Base-by-base conservation (phyloP, 2,888 invertebrate species). In the Drosophila crucigera region DNA sequence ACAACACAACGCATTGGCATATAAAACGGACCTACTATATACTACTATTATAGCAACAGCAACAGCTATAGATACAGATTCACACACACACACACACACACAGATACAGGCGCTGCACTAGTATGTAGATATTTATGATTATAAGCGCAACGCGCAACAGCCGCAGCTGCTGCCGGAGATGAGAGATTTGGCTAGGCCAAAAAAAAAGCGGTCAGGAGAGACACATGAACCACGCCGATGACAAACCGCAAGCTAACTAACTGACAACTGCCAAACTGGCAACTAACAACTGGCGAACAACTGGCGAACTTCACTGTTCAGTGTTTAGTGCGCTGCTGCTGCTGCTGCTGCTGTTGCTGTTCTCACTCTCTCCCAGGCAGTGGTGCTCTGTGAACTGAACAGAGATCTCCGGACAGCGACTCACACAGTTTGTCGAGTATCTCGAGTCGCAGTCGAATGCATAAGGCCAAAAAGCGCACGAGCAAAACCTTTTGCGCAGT, bases 401-500 rank as follows among this genome's bases (percentile, higher is more conserved):
- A 47, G 65, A 49, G 73, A 78, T 62, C 56, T 62, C 50, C 37
- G 60, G 64, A 25, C 59, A 49, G 25, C 54, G 55, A 37, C 28
- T 47, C 59, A 43, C 22, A 43, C 43, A 22, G 43, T 43, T 43
- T 43, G 43, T 43, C 43, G 43, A 43, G 43, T 43, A 43, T 43
- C 43, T 43, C 5, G 64, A 75, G 75, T 79, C 76, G 64, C 66
- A 63, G 73, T 61, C 78, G 73, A 73, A 59, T 85, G 89, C 84
- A 78, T 85, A 88, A 89, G 90, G 90, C 90, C 83, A 83, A 83
- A 84, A 82, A 72, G 84, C 88, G 80, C 72, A 79, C 77, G 76
- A 82, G 72, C 86, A 73, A 83, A 84, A 89, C 86, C 86, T 83
- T 85, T 84, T 70, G 89, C 89, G 86, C 82, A 87, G 90, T 81